These are phyloP conservation scores for Hypotaenidia philippensis DNA, from an alignment of 2,797 vertebrate genomes.

Conservation along the genomic window DNA sequence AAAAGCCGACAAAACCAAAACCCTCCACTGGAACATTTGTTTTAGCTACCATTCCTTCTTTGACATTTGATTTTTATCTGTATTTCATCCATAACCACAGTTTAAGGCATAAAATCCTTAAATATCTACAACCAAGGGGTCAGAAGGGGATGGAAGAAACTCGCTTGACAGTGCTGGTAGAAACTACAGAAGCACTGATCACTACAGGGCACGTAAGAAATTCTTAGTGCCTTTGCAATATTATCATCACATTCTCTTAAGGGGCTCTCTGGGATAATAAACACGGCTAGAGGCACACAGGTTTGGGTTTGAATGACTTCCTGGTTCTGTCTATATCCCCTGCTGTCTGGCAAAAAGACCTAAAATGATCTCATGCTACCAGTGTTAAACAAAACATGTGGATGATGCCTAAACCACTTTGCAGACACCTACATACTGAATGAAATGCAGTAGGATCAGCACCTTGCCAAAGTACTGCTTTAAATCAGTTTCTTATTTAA, in stretches of 20 bases:
- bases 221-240: not conserved
- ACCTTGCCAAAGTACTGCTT: not conserved
- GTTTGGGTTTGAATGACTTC: not conserved
- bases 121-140: not conserved
- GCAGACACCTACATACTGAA: not conserved
- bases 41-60: not conserved
- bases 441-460: not conserved
- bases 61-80: not conserved
- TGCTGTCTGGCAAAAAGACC: not conserved
- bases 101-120: not conserved
- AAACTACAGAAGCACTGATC: not conserved
- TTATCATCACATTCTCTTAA: not conserved
- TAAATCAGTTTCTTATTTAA: constrained; percentile 19
- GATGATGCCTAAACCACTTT: not conserved
- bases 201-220: not conserved
- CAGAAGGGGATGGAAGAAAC: not conserved
- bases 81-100: not conserved
- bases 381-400: not conserved
- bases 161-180: not conserved
- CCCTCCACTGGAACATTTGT: not conserved
- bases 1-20: not conserved
- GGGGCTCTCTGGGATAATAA: not conserved
- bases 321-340: not conserved
- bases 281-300: not conserved
- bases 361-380: not conserved